These are phyloP conservation scores for Phylloscopus trochilus DNA, from an alignment of 2,113 vertebrate species.

Conservation along the genomic window DNA sequence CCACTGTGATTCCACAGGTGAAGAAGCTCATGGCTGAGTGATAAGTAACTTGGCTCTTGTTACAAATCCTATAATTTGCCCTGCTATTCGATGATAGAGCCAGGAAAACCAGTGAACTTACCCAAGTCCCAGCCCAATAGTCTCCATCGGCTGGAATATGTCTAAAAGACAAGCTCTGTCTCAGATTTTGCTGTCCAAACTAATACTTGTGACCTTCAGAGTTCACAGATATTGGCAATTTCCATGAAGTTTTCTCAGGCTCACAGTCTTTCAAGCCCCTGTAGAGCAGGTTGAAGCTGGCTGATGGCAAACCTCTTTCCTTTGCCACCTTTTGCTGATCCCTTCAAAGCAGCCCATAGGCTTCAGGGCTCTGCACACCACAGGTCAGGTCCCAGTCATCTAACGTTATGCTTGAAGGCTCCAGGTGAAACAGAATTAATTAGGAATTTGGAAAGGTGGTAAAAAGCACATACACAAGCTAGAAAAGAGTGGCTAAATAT, in stretches of 20 bases:
- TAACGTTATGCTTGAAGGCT: not conserved
- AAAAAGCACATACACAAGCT: not conserved
- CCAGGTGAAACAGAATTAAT: not conserved
- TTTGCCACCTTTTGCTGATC: not conserved
- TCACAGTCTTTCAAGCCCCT: not conserved
- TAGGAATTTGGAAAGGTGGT: not conserved
- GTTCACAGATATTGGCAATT: not conserved
- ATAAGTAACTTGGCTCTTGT: not conserved
- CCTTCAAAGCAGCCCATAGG: accelerated
- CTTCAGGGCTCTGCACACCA: not conserved
- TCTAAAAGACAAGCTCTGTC: not conserved
- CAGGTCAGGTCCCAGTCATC: not conserved
- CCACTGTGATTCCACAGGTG: not conserved
- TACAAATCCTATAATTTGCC: not conserved
- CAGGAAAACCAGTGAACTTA: not conserved
- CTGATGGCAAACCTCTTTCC: not conserved
- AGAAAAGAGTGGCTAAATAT: not conserved
- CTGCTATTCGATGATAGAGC: not conserved
- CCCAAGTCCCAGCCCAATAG: not conserved
- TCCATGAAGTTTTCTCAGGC: not conserved
- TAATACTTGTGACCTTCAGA: not conserved
- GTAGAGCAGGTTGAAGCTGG: not conserved
- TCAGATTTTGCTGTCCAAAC: not conserved
- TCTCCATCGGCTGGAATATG: not conserved
- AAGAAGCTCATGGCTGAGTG: not conserved